These are phyloP conservation scores for Prorops nasuta DNA, from an alignment of 1,140 invertebrate genomes.

Conservation along the genomic window DNA sequence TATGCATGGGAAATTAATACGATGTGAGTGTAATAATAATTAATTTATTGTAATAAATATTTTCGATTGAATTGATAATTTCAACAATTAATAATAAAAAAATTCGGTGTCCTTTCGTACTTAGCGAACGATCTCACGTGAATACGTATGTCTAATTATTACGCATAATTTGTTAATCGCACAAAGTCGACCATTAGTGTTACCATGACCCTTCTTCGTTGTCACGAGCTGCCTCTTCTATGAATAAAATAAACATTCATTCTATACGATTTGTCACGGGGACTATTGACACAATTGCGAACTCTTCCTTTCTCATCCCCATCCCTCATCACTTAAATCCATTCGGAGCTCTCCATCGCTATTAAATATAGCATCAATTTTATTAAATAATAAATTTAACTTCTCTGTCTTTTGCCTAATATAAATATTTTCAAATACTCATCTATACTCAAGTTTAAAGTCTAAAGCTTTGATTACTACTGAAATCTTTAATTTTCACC, in stretches of 20 bases:
- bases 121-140: too few species aligned
- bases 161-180: too few species aligned
- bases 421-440: not conserved
- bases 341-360: not conserved
- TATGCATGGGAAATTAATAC: too few species aligned
- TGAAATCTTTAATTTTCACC: too few species aligned
- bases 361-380: not conserved
- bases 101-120: too few species aligned
- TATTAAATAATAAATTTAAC: not conserved
- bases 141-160: too few species aligned
- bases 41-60: too few species aligned
- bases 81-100: too few species aligned
- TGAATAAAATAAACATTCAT: constrained; percentile 33
- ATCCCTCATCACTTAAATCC: not conserved
- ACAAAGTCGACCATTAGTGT: constrained; percentile 6
- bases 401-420: not conserved
- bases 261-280: constrained; percentile 19
- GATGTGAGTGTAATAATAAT: too few species aligned
- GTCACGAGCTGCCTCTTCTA: constrained; percentile 17
- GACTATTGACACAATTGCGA: not conserved
- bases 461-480: too few species aligned
- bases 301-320: not conserved
- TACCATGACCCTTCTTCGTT: constrained; percentile 4
- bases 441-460: not conserved
- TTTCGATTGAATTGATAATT: too few species aligned